These are phyloP conservation scores for Ophion costatus DNA, from an alignment of 2,888 invertebrate species.

Conservation along the genomic window DNA sequence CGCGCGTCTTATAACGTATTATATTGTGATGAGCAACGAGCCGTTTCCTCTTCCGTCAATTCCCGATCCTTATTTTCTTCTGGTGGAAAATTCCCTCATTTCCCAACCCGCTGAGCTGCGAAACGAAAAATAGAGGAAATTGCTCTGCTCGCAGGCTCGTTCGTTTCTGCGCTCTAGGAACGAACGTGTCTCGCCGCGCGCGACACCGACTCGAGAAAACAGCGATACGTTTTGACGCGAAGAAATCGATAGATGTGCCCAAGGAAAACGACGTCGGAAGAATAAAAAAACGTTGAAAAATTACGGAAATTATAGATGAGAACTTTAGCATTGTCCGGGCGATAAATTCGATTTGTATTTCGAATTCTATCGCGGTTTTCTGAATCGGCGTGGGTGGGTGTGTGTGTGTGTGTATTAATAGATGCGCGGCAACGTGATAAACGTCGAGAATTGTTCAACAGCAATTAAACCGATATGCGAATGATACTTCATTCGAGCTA, in stretches of 20 bases:
- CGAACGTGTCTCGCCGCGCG: conserved; percentile 62
- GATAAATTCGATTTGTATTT: background rate
- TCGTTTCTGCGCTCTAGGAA: conserved; percentile 79
- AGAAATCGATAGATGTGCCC: background rate
- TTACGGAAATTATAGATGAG: too few species aligned
- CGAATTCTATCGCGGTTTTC: conserved; percentile 37
- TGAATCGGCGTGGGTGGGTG: conserved; percentile 14
- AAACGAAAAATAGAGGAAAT: background rate
- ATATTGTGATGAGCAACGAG: conserved; percentile 48
- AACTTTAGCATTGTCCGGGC: background rate
- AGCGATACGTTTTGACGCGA: background rate
- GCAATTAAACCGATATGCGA: conserved; percentile 72
- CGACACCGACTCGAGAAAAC: conserved; percentile 56
- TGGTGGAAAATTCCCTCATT: conserved; percentile 32
- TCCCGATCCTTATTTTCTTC: conserved; percentile 29
- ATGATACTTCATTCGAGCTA: conserved; percentile 38
- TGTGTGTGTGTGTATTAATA: conserved; percentile 24
- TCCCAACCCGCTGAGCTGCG: conserved; percentile 11
- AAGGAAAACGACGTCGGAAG: background rate
- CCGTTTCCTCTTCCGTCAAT: conserved; percentile 35
- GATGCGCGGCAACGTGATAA: conserved; percentile 48
- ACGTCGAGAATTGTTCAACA: conserved; percentile 76
- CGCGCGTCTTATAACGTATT: conserved; percentile 60
- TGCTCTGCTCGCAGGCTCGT: conserved; percentile 55
- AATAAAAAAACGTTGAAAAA: background rate